A percentile compares a stretch with the other conserved stretches of the same genome.
These are phyloP conservation scores for Cariama cristata DNA, from an alignment of 2,113 vertebrate genomes.

Conservation along the genomic window DNA sequence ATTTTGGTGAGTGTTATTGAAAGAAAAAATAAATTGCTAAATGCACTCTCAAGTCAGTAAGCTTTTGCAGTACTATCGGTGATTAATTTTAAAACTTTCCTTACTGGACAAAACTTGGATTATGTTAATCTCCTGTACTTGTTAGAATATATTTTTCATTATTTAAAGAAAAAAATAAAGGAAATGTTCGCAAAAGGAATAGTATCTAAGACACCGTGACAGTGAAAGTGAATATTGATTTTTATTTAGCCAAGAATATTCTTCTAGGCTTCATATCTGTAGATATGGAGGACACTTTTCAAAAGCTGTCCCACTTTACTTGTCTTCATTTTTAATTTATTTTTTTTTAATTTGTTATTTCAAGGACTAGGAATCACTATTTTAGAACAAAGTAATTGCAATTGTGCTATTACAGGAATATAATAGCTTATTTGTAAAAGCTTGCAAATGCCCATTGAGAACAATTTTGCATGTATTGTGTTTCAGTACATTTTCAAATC, in stretches of 20 bases:
- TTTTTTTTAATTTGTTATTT: background rate
- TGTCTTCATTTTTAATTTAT: background rate
- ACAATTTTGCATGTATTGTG: background rate
- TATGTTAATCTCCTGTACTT: background rate
- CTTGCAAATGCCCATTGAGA: background rate
- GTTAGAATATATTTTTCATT: background rate
- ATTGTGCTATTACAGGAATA: background rate
- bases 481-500: background rate
- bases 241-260: background rate
- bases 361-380: background rate
- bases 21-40: slow-evolving; percentile 6
- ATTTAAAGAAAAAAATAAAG: background rate
- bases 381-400: background rate
- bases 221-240: background rate
- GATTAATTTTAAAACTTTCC: background rate
- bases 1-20: slow-evolving; percentile 86
- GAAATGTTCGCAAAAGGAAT: background rate
- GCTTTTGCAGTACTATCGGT: background rate
- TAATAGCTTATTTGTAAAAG: background rate
- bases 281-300: background rate
- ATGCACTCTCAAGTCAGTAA: background rate
- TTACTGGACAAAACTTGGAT: background rate
- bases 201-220: background rate
- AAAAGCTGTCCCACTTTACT: background rate
- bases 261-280: background rate